Percentiles rank a stretch among this genome's conserved stretches.
Conservation (phyloP, 2,797 vertebrate species). For the Bovichtus diacanthus region DNA sequence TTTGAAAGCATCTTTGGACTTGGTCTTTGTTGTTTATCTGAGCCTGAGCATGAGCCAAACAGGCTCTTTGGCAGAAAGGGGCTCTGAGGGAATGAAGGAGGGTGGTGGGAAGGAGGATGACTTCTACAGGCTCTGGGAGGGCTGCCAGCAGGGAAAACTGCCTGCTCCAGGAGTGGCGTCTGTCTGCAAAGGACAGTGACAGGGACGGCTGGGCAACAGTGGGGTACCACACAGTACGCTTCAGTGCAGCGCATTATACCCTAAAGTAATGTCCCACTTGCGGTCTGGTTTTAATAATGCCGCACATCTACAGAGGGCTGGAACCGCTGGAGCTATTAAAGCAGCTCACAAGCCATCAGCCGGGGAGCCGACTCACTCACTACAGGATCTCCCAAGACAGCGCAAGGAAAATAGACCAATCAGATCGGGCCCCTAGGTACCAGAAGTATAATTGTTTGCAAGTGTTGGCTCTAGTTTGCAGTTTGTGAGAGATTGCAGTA, state of each 20-base stretch:
- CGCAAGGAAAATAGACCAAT: constrained; percentile 79
- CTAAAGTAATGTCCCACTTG: constrained; percentile 58
- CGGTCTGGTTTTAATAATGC: constrained; percentile 72
- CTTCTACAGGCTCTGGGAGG: constrained; percentile 74
- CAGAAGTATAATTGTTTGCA: constrained; percentile 77
- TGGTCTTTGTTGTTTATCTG: constrained; percentile 71
- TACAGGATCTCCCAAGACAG: constrained; percentile 72
- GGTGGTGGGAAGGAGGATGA: constrained; percentile 58
- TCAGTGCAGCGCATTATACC: constrained; percentile 52
- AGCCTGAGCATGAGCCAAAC: constrained; percentile 72
- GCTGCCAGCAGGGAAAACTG: constrained; percentile 67
- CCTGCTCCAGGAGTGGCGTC: constrained; percentile 66
- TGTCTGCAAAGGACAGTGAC: constrained; percentile 73
- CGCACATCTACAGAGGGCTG: constrained; percentile 55
- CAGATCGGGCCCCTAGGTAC: constrained; percentile 71
- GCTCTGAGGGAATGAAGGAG: constrained; percentile 52
- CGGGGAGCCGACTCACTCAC: constrained; percentile 73
- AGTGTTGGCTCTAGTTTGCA: constrained; percentile 68
- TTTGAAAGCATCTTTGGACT: constrained; percentile 75
- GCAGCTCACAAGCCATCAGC: constrained; percentile 65
- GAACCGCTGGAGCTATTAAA: constrained; percentile 58
- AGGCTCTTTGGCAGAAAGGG: constrained; percentile 69
- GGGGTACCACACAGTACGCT: constrained; percentile 69
- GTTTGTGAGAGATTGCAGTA: constrained; percentile 61
- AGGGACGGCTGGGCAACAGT: constrained; percentile 51